Conservation (phyloP, 2,113 vertebrate species). For the Tympanuchus pallidicinctus region DNA sequence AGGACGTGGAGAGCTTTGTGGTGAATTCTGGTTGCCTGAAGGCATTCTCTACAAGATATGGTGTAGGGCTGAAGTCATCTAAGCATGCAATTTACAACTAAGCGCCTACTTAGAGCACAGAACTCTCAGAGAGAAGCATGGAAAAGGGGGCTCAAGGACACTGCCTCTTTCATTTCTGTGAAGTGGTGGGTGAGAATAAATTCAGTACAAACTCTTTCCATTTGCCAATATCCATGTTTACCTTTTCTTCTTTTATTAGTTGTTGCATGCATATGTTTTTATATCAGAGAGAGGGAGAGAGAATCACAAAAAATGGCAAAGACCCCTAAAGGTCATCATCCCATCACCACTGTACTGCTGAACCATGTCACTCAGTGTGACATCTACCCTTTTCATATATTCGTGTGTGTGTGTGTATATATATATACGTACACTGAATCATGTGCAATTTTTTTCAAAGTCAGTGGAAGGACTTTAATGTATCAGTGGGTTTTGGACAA, state of each 20-base stretch:
- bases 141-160: slow-evolving; percentile 8
- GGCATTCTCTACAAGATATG: background rate
- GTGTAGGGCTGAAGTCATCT: background rate
- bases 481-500: background rate
- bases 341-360: too few species aligned
- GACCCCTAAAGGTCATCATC: too few species aligned
- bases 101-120: background rate
- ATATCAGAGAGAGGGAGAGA: too few species aligned
- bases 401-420: too few species aligned
- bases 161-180: background rate
- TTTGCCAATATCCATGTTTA: background rate
- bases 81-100: background rate
- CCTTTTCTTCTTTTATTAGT: background rate
- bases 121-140: background rate
- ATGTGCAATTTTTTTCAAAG: background rate
- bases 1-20: background rate
- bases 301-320: too few species aligned
- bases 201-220: background rate
- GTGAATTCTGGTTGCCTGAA: background rate
- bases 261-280: background rate
- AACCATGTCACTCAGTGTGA: too few species aligned
- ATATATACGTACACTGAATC: background rate
- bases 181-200: background rate
- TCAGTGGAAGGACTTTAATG: background rate
- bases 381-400: too few species aligned